Base-by-base conservation (phyloP, 2,797 vertebrate species). In the Mus minutoides region DNA sequence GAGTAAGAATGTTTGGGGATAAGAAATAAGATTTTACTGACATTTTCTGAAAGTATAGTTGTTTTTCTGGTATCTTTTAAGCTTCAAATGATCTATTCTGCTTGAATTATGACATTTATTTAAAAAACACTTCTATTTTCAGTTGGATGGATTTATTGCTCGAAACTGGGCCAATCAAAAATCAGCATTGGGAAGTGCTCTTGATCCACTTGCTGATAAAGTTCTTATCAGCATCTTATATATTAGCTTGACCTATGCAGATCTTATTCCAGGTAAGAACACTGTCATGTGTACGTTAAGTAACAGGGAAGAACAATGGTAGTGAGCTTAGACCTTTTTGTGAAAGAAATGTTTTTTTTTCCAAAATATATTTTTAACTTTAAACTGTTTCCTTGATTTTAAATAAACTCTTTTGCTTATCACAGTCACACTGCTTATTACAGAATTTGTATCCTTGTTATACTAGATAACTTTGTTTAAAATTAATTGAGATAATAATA, bases 121-220 rank as follows among this genome's bases (percentile, higher is more conserved):
- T 80, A 49, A 79, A 83, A 94, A 97, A 95, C 52, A 89, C 92
- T 98, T 98, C 75, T 96, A 76, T 98, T 97, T 98, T 96, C 98
- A 99, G 99, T 91, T 99, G 98, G 99, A 99, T 62, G 99, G 99
- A 92, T 99, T 99, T 98, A 99, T 99, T 90, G 99, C 99, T 96
- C 99, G 99, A 95, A 99, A 99, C 75, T 99, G 99, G 99, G 99
- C 99, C 96, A 99, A 98, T 97, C 99, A 99, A 97, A 99, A 99
- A 97, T 99, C 99, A 0, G 99, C 99, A 7, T 93, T 99, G 98
- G 99, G 99, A 98, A 99, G 99, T 80, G 99, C 99, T 97, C 99
- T 99, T 5, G 99, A 99, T 98, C 99, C 99, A 37, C 96, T 99
- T 98, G 99, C 99, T 75, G 99, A 99, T 98, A 99, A 99, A 98